Conservation (phyloP, 1,140 invertebrate species). For the Thaumatotibia leucotreta region DNA sequence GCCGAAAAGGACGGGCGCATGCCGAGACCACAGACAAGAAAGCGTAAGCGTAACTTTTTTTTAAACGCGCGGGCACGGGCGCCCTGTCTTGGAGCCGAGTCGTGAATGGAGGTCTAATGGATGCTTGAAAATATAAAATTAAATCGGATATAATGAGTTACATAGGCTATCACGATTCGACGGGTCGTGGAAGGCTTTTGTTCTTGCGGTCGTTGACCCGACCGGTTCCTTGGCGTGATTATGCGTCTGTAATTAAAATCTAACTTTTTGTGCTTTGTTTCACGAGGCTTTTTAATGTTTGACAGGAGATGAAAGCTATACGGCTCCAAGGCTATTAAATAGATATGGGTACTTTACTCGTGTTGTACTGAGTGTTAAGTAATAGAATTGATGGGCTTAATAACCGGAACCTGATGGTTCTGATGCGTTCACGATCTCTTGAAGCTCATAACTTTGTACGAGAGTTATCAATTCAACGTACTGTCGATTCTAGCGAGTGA, state of each 20-base stretch:
- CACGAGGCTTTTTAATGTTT: constrained; percentile 8
- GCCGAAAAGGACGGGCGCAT: constrained; percentile 36
- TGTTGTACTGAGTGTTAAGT: neutral
- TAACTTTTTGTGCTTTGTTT: constrained; percentile 13
- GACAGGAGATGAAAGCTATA: constrained; percentile 10
- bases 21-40: constrained; percentile 36
- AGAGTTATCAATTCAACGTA: too few relatives aligned
- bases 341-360: neutral
- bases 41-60: constrained; percentile 32
- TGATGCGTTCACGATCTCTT: too few relatives aligned
- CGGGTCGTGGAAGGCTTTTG: constrained; percentile 54
- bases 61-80: constrained; percentile 41
- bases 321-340: neutral
- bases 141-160: constrained; percentile 65
- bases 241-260: constrained; percentile 48
- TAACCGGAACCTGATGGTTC: neutral
- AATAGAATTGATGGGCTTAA: neutral
- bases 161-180: constrained; percentile 59
- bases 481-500: too few relatives aligned
- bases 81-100: constrained; percentile 40
- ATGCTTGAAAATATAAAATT: constrained; percentile 63
- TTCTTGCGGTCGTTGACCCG: constrained; percentile 45
- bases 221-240: constrained; percentile 28
- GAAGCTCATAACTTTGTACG: too few relatives aligned
- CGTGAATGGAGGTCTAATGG: constrained; percentile 66